Evolutionary conservation across 2,888 invertebrate species (phyloP), one percentile per base, ranked within the genome.

Genomic region (Agonopterix alstromeriana): DNA sequence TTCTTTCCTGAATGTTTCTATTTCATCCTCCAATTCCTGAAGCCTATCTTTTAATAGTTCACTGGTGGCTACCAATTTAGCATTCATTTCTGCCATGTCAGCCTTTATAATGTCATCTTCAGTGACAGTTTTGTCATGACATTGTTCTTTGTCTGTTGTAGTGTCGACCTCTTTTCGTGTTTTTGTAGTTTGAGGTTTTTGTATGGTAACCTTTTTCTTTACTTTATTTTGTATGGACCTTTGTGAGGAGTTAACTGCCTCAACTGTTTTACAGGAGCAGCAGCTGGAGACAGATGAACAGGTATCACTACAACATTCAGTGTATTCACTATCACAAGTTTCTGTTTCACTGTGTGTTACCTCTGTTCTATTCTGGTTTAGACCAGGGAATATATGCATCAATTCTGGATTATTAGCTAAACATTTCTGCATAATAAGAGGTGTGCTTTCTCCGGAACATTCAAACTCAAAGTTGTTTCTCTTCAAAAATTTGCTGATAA

Each of bases 11-110:
- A 90, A 76, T 79, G 89, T 73, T 68, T 88, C 76, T 68, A 88
- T 78, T 90, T 91, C 94, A 49, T 88, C 82, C 77, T 94, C 93
- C 40, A 95, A 74, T 67, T 94, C 93, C 42, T 81, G 65, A 0
- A 94, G 80, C 46, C 93, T 92, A 11, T 81, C 85, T 72, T 92
- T 91, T 53, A 93, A 65, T 43, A 91, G 67, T 62, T 92, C 91
- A 66, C 91, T 90, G 58, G 91, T 91, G 55, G 90, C 89, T 60
- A 90, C 69, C 61, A 87, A 74, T 63, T 88, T 87, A 42, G 78
- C 75, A 71, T 87, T 82, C 74, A 82, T 85, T 68, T 88, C 81
- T 60, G 70, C 77, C 71, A 82, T 82, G 53, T 83, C 77, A 47
- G 67, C 67, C 73, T 82, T 84, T 57, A 77, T 71, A 49, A 50